Evolutionary conservation across 2,113 vertebrate species (phyloP).

Genomic region (Agelaius tricolor): DNA sequence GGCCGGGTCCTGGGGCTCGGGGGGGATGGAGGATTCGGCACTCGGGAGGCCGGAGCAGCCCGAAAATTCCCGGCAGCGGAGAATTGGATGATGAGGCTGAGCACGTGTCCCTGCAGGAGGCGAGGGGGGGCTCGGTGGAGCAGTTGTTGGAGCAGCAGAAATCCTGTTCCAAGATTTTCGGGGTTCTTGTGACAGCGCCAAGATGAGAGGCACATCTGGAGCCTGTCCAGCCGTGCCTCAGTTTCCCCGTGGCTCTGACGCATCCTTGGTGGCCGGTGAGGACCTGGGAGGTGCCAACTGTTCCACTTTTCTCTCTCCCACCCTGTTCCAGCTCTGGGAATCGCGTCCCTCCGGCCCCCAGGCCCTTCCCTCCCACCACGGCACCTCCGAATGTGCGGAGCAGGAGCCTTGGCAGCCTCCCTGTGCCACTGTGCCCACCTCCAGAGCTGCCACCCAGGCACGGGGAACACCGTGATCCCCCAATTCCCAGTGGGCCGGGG

Average conservation of each 20-base stretch:
- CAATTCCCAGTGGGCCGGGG: rapidly evolving
- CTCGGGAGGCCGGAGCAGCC: rapidly evolving
- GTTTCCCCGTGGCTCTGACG: not conserved
- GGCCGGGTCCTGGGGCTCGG: rapidly evolving
- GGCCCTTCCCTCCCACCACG: not conserved
- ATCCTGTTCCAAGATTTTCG: rapidly evolving
- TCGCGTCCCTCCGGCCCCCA: not conserved
- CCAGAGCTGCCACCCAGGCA: not conserved
- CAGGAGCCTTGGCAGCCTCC: not conserved
- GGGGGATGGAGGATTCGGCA: rapidly evolving
- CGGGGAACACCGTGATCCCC: not conserved
- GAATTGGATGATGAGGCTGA: not conserved
- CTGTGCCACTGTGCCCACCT: rapidly evolving
- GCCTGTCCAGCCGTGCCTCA: not conserved
- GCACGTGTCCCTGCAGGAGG: not conserved
- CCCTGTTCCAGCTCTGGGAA: not conserved
- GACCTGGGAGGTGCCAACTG: rapidly evolving
- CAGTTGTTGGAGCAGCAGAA: not conserved
- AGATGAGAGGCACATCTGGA: not conserved
- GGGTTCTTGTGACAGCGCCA: not conserved
- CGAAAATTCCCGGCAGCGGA: rapidly evolving
- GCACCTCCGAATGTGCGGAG: not conserved
- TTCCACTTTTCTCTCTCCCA: not conserved
- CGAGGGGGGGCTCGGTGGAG: rapidly evolving
- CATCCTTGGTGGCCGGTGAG: not conserved